Conservation (phyloP, 1,140 invertebrate genomes). For the Magallana angulata region DNA sequence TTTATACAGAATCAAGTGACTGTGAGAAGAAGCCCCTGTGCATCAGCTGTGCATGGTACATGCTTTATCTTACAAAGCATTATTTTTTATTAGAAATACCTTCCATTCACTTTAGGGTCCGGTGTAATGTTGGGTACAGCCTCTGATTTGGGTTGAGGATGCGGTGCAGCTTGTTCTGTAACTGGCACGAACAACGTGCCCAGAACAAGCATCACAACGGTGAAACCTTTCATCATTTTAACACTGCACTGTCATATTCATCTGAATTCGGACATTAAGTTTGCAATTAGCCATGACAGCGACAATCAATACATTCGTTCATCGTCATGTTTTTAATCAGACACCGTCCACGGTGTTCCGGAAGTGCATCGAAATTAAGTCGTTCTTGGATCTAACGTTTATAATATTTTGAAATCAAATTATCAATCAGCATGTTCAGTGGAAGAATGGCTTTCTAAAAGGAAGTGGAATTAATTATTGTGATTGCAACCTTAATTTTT, state of each 20-base stretch:
- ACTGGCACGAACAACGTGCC: not conserved
- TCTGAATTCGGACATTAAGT: not conserved
- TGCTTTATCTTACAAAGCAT: no score
- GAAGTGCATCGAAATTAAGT: not conserved
- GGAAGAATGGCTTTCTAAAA: no score
- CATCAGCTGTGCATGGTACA: no score
- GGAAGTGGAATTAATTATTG: no score
- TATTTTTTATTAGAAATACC: no score
- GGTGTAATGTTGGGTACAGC: not conserved
- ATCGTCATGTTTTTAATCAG: not conserved
- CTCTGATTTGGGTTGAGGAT: not conserved
- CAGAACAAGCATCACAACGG: not conserved
- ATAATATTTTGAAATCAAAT: no score
- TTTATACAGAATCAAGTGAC: no score
- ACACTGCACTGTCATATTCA: not conserved
- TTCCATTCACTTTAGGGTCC: not conserved
- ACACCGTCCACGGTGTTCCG: not conserved
- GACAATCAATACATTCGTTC: not conserved
- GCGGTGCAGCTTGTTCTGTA: not conserved
- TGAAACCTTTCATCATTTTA: not conserved
- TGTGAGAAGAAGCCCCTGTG: no score
- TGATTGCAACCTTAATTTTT: no score
- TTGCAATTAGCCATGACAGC: not conserved
- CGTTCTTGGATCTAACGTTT: not conserved
- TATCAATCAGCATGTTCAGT: no score